Evolutionary conservation across 2,797 vertebrate genomes (phyloP).

Genomic region (Moxostoma hubbsi): DNA sequence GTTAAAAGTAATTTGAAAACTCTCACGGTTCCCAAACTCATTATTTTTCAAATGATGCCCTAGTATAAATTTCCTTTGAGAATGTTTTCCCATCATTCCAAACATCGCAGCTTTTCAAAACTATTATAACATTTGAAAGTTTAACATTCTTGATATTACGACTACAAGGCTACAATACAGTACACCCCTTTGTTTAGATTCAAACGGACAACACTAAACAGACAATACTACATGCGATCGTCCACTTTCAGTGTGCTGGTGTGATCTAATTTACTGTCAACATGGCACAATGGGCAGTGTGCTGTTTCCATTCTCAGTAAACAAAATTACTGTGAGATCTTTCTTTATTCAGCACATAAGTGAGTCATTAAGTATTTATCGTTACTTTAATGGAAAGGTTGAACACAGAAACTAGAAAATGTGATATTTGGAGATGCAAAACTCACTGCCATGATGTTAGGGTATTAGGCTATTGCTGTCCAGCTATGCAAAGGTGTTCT

Average conservation of each 20-base stretch:
- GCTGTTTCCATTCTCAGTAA: not conserved
- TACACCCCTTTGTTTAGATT: not conserved
- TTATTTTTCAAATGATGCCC: slow-evolving; percentile 31
- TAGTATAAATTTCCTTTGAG: slow-evolving; percentile 28
- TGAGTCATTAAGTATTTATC: not conserved
- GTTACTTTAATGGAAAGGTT: not conserved
- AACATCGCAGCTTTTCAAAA: not conserved
- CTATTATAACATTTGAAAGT: not conserved
- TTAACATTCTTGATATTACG: slow-evolving; percentile 7
- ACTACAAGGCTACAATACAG: not conserved
- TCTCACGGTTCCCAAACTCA: slow-evolving; percentile 21
- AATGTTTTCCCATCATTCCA: slow-evolving; percentile 34
- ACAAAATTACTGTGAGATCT: slow-evolving; percentile 1
- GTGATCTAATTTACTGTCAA: slow-evolving; percentile 22
- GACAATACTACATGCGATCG: not conserved
- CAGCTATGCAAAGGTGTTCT: not conserved
- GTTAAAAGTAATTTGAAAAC: slow-evolving; percentile 43
- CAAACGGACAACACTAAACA: slow-evolving; percentile 13
- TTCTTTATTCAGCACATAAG: not conserved
- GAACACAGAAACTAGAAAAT: not conserved
- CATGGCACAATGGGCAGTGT: not conserved
- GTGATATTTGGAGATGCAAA: not conserved
- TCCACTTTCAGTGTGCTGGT: not conserved
- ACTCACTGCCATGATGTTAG: not conserved
- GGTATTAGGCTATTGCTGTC: not conserved